Base-by-base conservation (phyloP, 1,140 invertebrate genomes). In the Bilobella aurantiaca region DNA sequence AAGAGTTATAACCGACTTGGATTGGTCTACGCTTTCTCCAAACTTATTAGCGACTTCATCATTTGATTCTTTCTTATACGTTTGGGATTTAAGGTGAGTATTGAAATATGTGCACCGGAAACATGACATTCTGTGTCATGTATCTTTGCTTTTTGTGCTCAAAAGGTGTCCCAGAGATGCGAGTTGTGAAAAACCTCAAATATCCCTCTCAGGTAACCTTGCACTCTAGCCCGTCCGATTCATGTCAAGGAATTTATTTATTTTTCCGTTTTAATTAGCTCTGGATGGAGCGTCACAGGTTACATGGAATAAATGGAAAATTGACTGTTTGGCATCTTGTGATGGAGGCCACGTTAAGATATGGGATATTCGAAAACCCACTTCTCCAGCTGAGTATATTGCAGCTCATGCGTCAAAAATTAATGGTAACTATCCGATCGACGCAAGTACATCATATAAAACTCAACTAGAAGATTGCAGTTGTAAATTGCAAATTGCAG, bases 341-440 rank as follows among this genome's bases (percentile, higher is more conserved):
- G 93, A 97, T 78, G 93, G 96, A 76, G 93, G 92, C 18, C 93
- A 97, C 79, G 84, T 96, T 8, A 88, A 93, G 77, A 85, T 98
- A 68, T 97, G 93, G 93, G 95, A 98, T 77, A 86, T 90, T 72
- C 82, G 94, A 69, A 94, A 95, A 81, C 85, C 86, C 58, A 87
- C 86, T 56, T 83, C 85, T 64, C 93, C 93, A 1, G 81, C 93
- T 0, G 89, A 93, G 74, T 98, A 96, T 73, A 91, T 96, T 71
- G 87, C 93, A 29, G 93, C 93, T 8, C 93, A 97, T 82, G 79
- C 93, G 59, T 87, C 89, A 64, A 94, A 88, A 70, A 73, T 73
- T 61, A 73, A 73, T 65, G 75, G 82, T 82, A 72, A 60, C n/a
- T n/a, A n/a, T n/a, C n/a, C n/a, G n/a, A n/a, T n/a, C n/a, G n/a